A percentile compares a stretch with the other conserved stretches of the same genome.
Conservation (phyloP, 2,113 vertebrate genomes). For the Neolamprologus longior region DNA sequence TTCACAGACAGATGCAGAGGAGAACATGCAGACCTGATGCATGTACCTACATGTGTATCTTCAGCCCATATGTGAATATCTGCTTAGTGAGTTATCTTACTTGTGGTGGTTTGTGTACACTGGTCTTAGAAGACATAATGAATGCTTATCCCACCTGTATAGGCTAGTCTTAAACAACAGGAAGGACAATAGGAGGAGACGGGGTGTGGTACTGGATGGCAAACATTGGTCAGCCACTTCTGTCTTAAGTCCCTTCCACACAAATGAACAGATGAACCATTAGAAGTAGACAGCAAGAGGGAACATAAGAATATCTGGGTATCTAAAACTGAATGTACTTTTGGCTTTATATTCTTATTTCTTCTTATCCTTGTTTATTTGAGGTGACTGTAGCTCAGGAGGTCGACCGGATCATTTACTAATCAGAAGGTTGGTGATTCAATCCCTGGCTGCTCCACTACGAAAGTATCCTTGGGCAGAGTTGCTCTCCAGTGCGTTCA, state of each 20-base stretch:
- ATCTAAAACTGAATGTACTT: neutral
- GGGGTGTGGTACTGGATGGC: conserved; percentile 29
- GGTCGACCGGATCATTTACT: neutral
- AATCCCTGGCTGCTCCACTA: neutral
- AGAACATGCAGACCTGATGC: neutral
- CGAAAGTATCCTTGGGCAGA: neutral
- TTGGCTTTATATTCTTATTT: neutral
- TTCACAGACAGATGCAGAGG: neutral
- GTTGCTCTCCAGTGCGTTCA: neutral
- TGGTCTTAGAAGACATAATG: conserved; percentile 52
- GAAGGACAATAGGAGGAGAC: conserved; percentile 29
- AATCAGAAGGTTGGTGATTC: neutral
- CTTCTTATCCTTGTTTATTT: neutral
- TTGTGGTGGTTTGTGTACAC: conserved; percentile 17
- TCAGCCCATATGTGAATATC: neutral
- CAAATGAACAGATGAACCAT: neutral
- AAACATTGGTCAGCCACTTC: neutral
- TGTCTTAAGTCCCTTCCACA: neutral
- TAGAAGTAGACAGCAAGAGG: neutral
- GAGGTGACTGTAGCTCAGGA: neutral
- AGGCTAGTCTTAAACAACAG: conserved; percentile 8
- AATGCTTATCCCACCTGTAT: conserved; percentile 50
- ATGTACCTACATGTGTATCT: neutral
- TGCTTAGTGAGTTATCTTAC: neutral
- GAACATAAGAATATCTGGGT: neutral